Base-by-base conservation (phyloP, 92 coral and sea anemone species). In the Meandrina meandrites region DNA sequence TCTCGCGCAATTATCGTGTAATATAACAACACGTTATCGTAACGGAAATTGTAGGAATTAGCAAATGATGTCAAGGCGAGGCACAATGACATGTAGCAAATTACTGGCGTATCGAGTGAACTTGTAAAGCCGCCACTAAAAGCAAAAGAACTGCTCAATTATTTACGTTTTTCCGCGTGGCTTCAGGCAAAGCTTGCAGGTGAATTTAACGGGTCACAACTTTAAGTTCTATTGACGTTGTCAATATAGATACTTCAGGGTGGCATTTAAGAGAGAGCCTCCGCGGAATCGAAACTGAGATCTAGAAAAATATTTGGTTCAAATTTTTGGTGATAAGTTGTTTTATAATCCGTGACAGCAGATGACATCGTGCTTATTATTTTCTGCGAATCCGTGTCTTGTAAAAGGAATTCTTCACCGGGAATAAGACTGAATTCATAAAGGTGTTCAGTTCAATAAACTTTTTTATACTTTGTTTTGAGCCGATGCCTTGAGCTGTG, bases 301-400 rank as follows among this genome's bases (percentile, higher is more conserved):
- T 80, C 84, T 62, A 18, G 53, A 13, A 50, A 80, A 80, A 48
- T 60, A 80, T 80, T 30, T 64, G 74, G 74, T 57, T 69, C 37
- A 80, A 80, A 80, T 80, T 47, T 73, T 36, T 36, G 78, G n/a
- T 73, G 78, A 73, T 73, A 73, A 36, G 50, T 73, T 66, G 48
- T 40, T 6, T 73, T 73, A 73, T 73, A 37, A 73, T 73, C 78
- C 15, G 3, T 73, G 78, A 37, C 48, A 73, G 78, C 45, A 73
- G 50, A 73, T 66, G 71, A 28, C 71, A 66, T 9, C 15, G 35
- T 27, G 15, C 16, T 66, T 66, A 28, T 66, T 60, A 24, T 22
- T 60, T 66, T 27, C 5, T 27, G 34, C 10, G 35, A 66, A 24
- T 27, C 22, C 67, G 67, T 0, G 1, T n/a, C 8, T 60, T 60